Conservation (phyloP, 2,797 vertebrate genomes). For the Oreortyx pictus region DNA sequence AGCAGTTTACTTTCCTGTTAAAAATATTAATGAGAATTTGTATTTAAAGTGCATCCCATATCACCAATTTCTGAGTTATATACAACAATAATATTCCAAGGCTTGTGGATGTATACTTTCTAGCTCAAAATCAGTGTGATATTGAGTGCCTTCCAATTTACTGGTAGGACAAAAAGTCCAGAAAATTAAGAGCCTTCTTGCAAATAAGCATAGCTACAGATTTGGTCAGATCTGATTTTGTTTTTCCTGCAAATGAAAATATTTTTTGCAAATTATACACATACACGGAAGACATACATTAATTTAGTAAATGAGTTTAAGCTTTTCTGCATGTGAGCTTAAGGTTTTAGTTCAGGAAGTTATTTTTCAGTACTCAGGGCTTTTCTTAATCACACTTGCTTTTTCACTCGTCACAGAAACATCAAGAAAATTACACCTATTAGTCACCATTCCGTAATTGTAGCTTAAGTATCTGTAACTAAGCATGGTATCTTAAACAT, state of each 20-base stretch:
- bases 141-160: neutral
- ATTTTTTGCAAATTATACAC: neutral
- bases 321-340: neutral
- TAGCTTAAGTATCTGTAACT: neutral
- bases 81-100: neutral
- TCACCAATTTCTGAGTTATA: neutral
- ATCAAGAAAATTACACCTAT: neutral
- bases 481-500: neutral
- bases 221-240: neutral
- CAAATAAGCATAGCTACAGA: neutral
- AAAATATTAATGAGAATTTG: slow-evolving; percentile 11
- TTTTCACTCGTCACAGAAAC: neutral
- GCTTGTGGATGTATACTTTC: neutral
- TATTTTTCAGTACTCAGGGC: neutral
- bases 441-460: neutral
- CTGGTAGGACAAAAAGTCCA: neutral
- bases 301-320: neutral
- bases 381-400: neutral
- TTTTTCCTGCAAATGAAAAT: neutral
- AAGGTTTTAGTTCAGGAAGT: neutral
- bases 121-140: neutral
- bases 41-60: slow-evolving; percentile 67
- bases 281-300: neutral
- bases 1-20: slow-evolving; percentile 45
- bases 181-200: neutral